Evolutionary conservation across 1,140 invertebrate species (phyloP).

Genomic region (Cheumatopsyche charites): DNA sequence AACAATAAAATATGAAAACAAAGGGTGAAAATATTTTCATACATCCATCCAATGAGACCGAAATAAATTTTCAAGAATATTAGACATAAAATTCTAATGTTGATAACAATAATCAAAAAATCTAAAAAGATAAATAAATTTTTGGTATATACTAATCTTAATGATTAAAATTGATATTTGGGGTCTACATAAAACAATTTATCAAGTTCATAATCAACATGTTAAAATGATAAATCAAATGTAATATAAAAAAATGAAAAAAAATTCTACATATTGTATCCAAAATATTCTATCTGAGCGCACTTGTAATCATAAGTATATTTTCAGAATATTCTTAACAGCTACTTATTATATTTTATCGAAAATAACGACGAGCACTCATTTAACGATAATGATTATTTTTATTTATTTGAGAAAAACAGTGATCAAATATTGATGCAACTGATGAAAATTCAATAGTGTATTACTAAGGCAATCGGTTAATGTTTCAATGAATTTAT

Average conservation of each 20-base stretch:
- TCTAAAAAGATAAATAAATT: too few relatives aligned
- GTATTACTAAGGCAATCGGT: slow-evolving; percentile 17
- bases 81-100: too few relatives aligned
- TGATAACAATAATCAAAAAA: too few relatives aligned
- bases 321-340: slow-evolving; percentile 13
- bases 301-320: slow-evolving; percentile 17
- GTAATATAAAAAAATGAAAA: background rate
- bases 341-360: background rate
- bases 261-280: background rate
- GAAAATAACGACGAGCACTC: background rate
- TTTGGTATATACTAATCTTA: too few relatives aligned
- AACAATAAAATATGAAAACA: too few relatives aligned
- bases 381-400: too few relatives aligned
- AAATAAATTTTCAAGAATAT: too few relatives aligned
- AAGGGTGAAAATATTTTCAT: too few relatives aligned
- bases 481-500: background rate
- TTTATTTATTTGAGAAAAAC: background rate
- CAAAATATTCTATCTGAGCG: slow-evolving; percentile 19
- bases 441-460: background rate
- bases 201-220: background rate
- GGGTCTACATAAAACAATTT: too few relatives aligned
- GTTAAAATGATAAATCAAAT: background rate
- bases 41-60: too few relatives aligned
- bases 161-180: too few relatives aligned
- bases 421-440: background rate